Base-by-base conservation (phyloP, 2,113 vertebrate genomes). In the Pseudopodoces humilis region DNA sequence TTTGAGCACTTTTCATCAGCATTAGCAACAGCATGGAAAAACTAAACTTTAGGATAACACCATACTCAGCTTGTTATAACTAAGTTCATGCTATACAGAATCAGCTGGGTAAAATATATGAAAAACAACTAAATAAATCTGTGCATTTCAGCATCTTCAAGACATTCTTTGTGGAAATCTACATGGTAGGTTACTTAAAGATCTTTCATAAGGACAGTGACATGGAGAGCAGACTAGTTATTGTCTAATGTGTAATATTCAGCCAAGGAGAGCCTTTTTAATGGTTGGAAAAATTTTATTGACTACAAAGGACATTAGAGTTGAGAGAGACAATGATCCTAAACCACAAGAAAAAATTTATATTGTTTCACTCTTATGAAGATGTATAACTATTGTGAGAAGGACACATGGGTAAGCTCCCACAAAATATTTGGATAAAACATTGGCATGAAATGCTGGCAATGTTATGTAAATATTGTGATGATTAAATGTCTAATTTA, bases 231-330 rank as follows among this genome's bases (percentile, higher is more conserved):
- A 85, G 55, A 41, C 28, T 83, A 86, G n/a, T 44, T 69, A 65
- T 19, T 24, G 49, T 60, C 33, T 63, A 69, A 79, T 24, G 10
- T 21, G 56, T 20, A 75, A 68, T 23, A 37, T 92, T 78, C 78
- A 86, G 55, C 24, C 52, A 94, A 90, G 92, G 24, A 94, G 53
- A 94, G 56, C 43, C 69, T 96, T 97, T 94, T 96, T 93, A 96
- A 95, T 58, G 44, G 76, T 14, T 95, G 74, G 70, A 86, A 90
- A 97, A 91, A 67, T 27, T 35, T 90, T 86, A 94, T 82, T 88
- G 94, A 85, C 55, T 95, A 59, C 94, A 93, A 97, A 88, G 89
- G 39, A 95, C 46, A 70, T 82, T 95, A 59, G 85, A 78, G 15
- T 50, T 95, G 94, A 95, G 56, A 92, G 35, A 83, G 46, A 92